Evolutionary conservation across 2,888 invertebrate genomes (phyloP), one percentile per base, ranked within the genome.

Genomic region (Choreutis nemorana): DNA sequence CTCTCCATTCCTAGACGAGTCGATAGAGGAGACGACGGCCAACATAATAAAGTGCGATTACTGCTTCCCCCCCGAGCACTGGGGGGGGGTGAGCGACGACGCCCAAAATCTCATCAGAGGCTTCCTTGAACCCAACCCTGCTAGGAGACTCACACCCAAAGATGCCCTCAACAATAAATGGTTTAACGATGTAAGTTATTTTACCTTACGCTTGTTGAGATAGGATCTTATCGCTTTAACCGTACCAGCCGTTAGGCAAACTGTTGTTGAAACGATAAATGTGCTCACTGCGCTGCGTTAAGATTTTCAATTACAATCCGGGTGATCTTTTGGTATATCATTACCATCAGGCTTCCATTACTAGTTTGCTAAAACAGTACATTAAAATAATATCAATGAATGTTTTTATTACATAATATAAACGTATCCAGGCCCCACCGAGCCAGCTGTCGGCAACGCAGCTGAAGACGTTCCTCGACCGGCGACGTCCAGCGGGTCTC

Each of bases 1-100:
- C n/a, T 91, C 91, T 3, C 91, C 91, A 2, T 92, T 91, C 66
- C 67, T 91, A 36, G 90, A 91, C 54, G 91, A 91, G 54, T 89
- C 88, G 8, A 81, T 89, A 37, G 91, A 91, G 52, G 91, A 91
- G 66, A 91, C 91, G 12, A 90, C 89, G 21, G 86, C 90, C 3
- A 91, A 91, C 57, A 90, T 91, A 38, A 81, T 90, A 11, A 88
- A 89, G 55, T 87, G 88, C 54, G 90, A 91, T 71, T 91, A 85
- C 59, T 90, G 90, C 53, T 91, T 90, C 64, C 90, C 90, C 9
- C 84, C 87, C 31, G 90, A 91, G 54, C 88, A 89, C 62, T 91
- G 91, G 68, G 64, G 75, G 20, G 79, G 77, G 22, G 81, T 90
- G 30, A 87, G 86, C 14, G 80, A 78, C 36, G 84, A 86, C 31